phyloP scores from a whole-genome alignment of 2,797 vertebrate genomes.

The Hylomyscus alleni region DNA sequence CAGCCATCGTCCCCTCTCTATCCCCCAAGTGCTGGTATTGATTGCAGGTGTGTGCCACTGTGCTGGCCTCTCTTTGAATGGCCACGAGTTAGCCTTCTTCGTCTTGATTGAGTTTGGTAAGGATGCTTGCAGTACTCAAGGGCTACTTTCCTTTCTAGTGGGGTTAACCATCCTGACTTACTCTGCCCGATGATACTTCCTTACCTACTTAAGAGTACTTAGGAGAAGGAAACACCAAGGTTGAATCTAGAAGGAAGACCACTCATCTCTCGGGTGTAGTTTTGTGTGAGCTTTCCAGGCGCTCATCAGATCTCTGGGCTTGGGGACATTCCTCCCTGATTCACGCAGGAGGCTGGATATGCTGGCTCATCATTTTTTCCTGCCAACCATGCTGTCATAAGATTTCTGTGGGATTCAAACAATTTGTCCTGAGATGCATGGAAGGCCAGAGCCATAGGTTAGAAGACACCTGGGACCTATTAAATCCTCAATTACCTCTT shows the following conservation, averaged over 20 bases:
- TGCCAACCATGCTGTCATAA: neutral
- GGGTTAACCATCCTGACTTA: neutral
- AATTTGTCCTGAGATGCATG: neutral
- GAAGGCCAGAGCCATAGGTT: constrained; percentile 35
- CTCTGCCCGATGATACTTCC: neutral
- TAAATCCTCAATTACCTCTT: constrained; percentile 8
- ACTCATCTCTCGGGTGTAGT: neutral
- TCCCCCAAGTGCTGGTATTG: neutral
- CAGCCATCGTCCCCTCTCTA: neutral
- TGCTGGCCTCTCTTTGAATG: neutral
- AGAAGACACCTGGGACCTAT: constrained; percentile 14
- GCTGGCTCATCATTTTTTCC: neutral
- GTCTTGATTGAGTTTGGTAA: neutral
- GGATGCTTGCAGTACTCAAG: neutral
- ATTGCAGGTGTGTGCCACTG: neutral
- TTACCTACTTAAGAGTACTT: neutral
- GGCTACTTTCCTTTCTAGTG: neutral
- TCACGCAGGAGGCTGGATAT: neutral
- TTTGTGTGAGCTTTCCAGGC: neutral
- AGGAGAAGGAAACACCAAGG: constrained; percentile 14
- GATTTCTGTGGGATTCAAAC: constrained; percentile 38
- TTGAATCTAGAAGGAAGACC: neutral
- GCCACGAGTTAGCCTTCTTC: neutral
- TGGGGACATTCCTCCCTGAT: neutral
- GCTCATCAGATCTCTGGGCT: neutral